Base-by-base conservation (phyloP, 2,113 vertebrate genomes). In the Hippoglossus stenolepis region DNA sequence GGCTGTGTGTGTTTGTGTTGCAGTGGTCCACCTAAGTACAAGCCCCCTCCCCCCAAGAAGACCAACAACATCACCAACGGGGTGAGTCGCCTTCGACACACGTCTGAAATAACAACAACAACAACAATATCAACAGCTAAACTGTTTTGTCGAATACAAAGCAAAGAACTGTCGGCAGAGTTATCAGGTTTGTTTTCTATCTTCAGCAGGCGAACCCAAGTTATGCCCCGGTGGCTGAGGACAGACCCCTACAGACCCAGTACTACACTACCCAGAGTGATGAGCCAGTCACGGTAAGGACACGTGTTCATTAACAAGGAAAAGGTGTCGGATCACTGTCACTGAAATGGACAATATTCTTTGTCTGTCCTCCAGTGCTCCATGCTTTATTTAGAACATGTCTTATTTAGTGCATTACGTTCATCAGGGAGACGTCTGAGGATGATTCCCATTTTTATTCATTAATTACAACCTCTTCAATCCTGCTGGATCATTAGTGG, bases 21-120 rank as follows among this genome's bases (percentile, higher is more conserved):
- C 86, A 97, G 96, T 5, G 93, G 90, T 13, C 96, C 96, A 2
- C 96, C 96, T 0, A 95, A 93, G 11, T 88, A 97, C 90, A 97
- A 97, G 80, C 96, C 96, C 2, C 96, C 96, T 3, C 95, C 96
- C 1, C 96, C 96, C 0, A 87, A 92, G 81, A 93, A 94, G 66
- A 92, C 84, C 65, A 47, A 78, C 57, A 91, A 43, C 40, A 43
- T 80, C 31, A 90, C 66, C 0, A 90, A 89, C 65, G 85, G 60
- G 91, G 96, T 97, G 81, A 96, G 95, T 81, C 17, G n/a, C 23
- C 17, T 6, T 58, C 15, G 5, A 45, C 49, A 58, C 60, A 43
- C 35, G 31, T 31, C 31, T 31, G 31, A 43, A 43, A 43, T 21
- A 9, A n/a, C 20, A n/a, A 15, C 20, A 53, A 15, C 20, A 53